Conservation (phyloP, 2,888 invertebrate species). For the Scaptomyza tumidula region DNA sequence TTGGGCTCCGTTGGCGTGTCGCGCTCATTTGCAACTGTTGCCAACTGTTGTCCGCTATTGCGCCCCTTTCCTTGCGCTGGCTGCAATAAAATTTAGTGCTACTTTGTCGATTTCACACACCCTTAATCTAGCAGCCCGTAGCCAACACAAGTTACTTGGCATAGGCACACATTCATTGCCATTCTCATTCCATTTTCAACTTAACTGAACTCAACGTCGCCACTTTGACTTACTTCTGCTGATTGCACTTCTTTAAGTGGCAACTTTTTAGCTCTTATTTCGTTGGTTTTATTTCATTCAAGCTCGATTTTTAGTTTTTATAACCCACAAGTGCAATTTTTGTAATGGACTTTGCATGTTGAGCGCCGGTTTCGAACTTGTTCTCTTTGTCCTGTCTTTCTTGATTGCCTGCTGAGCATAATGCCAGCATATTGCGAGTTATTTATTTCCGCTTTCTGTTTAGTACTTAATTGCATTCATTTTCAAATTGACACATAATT, state of each 20-base stretch:
- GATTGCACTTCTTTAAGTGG: slow-evolving; percentile 76
- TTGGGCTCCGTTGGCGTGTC: slow-evolving; percentile 58
- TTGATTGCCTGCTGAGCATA: slow-evolving; percentile 50
- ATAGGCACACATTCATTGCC: slow-evolving; percentile 33
- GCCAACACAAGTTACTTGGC: slow-evolving; percentile 28
- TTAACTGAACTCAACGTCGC: slow-evolving; percentile 21
- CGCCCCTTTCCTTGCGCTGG: slow-evolving; percentile 3
- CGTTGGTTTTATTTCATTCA: slow-evolving; percentile 2
- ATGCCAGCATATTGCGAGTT: slow-evolving; percentile 59
- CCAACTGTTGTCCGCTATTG: slow-evolving; percentile 17
- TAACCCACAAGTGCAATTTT: slow-evolving; percentile 58
- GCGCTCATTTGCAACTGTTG: slow-evolving; percentile 70
- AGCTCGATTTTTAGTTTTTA: neutral
- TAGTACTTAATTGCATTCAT: slow-evolving; percentile 48
- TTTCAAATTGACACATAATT: slow-evolving; percentile 43
- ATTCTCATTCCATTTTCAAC: slow-evolving; percentile 12
- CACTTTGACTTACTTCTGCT: slow-evolving; percentile 67
- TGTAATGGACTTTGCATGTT: slow-evolving; percentile 76
- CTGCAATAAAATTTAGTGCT: slow-evolving; percentile 73
- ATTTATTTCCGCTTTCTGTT: slow-evolving; percentile 66
- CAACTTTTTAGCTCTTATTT: slow-evolving; percentile 44
- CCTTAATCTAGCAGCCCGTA: slow-evolving; percentile 36
- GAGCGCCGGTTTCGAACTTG: slow-evolving; percentile 41
- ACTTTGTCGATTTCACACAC: slow-evolving; percentile 73
- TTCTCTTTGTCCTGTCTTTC: slow-evolving; percentile 37